These are phyloP conservation scores for Sitta europaea DNA, from an alignment of 2,113 vertebrate genomes.

Conservation along the genomic window DNA sequence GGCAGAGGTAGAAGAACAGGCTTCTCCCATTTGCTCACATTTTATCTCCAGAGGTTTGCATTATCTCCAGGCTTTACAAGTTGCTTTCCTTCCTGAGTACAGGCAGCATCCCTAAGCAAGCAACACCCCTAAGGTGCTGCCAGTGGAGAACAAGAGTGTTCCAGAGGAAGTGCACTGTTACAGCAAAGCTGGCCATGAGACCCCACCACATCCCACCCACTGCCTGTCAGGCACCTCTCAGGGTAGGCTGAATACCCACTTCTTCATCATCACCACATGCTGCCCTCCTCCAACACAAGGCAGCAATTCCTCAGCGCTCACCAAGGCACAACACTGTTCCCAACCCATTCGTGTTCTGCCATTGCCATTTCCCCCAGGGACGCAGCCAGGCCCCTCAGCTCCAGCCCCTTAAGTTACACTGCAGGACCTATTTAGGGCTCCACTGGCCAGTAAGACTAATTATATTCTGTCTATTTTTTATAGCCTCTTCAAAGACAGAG, in stretches of 20 bases:
- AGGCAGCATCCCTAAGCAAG: not conserved
- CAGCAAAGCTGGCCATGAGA: not conserved
- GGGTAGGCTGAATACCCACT: not conserved
- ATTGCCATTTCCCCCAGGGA: accelerated
- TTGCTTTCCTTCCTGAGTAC: not conserved
- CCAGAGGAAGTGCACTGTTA: accelerated
- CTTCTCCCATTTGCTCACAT: accelerated
- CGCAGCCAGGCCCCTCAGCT: not conserved
- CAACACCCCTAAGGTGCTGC: not conserved
- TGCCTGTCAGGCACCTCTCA: not conserved
- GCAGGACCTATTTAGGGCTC: not conserved
- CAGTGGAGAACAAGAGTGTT: not conserved
- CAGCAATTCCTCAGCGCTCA: accelerated
- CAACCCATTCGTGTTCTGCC: accelerated
- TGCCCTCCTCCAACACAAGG: not conserved
- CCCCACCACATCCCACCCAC: accelerated
- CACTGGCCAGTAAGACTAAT: not conserved
- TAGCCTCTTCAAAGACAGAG: not conserved
- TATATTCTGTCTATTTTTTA: not conserved
- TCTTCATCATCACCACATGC: accelerated
- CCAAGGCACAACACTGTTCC: not conserved
- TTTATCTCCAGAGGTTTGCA: not conserved
- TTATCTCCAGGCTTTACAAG: not conserved
- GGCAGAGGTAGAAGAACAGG: not conserved
- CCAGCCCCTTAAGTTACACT: not conserved